phyloP scores from a whole-genome alignment of 2,888 invertebrate genomes.

The Parasteatoda lunata region DNA sequence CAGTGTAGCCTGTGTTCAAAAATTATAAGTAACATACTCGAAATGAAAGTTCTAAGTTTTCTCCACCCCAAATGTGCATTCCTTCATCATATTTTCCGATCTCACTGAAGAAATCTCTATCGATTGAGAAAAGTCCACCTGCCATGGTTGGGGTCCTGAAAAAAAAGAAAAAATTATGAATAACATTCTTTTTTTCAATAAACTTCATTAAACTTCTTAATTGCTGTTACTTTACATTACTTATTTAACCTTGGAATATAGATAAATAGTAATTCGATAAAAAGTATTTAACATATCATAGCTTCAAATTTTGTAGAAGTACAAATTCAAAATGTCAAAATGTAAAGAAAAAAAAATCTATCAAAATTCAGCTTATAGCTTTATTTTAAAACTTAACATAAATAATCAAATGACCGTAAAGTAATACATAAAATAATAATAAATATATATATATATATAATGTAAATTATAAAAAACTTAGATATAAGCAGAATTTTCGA shows the following conservation, averaged over 20 bases:
- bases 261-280: too few species aligned
- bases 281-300: too few species aligned
- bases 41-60: slow-evolving; percentile 96
- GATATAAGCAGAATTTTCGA: too few species aligned
- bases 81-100: slow-evolving; percentile 98
- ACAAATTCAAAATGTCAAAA: too few species aligned
- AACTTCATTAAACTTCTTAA: too few species aligned
- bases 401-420: neutral
- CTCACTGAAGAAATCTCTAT: slow-evolving; percentile 97
- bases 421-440: neutral
- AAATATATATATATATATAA: too few species aligned
- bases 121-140: slow-evolving; percentile 92
- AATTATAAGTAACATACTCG: slow-evolving; percentile 80
- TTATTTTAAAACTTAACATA: neutral
- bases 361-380: neutral
- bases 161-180: slow-evolving; percentile 38
- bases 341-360: neutral
- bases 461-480: too few species aligned
- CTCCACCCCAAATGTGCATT: slow-evolving; percentile 99
- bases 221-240: too few species aligned
- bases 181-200: too few species aligned
- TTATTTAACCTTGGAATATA: too few species aligned
- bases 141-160: slow-evolving; percentile 95
- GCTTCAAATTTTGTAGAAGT: too few species aligned
- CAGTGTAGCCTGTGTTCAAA: neutral